Base-by-base conservation (phyloP, 2,888 invertebrate genomes). In the Eristalinus sepulchralis region DNA sequence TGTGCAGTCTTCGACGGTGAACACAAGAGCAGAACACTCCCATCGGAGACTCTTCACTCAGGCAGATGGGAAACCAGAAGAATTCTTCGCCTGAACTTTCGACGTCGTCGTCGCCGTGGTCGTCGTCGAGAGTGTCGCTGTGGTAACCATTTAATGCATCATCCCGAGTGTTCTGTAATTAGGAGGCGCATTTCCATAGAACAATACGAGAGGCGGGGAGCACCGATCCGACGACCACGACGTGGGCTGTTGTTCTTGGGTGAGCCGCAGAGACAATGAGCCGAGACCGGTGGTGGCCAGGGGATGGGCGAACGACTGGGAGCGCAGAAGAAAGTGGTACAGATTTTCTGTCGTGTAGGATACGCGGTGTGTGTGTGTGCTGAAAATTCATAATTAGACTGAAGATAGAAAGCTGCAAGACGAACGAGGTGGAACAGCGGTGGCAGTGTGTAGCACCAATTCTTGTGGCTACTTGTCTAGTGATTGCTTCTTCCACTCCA, bases 151-250 rank as follows among this genome's bases (percentile, higher is more conserved):
- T 68, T 68, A 77, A 78, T 72, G 71, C 84, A 84, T 84, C 76
- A 76, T 73, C 77, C 24, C 76, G 77, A 85, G 86, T 86, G 86
- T 83, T 70, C 83, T 78, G 62, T 86, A 86, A 86, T 86, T 86
- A 86, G 86, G 83, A 86, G 79, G 77, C 39, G 71, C 83, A 83
- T 86, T 86, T 86, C 86, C 83, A 86, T 83, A 83, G 73, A 86
- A 86, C 36, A 81, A 75, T 67, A 81, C 17, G 27, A 59, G 59
- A 59, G 17, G 47, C 67, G 66, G 77, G 55, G 77, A 71, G 57
- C n/a, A 17, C 27, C 47, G 81, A 84, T 72, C 76, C 53, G 27
- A n/a, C n/a, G n/a, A n/a, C n/a, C n/a, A n/a, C n/a, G n/a, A 59
- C 68, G 72, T 77, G 68, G 71, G 75, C 81, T 75, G 72, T 77